These are phyloP conservation scores for Alectoris magna DNA, from an alignment of 2,797 vertebrate genomes.

Conservation along the genomic window DNA sequence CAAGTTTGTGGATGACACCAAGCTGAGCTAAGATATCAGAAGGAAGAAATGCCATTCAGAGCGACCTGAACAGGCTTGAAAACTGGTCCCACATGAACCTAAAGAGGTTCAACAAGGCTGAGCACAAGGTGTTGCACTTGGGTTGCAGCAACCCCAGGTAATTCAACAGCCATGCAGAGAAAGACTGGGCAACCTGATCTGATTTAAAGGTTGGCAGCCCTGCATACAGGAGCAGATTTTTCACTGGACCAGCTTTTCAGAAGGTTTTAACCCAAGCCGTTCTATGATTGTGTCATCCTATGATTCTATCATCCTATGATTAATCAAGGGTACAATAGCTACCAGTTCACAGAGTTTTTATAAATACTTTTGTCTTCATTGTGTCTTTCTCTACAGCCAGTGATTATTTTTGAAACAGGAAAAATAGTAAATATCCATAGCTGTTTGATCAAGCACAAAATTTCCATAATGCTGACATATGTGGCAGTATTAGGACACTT, in stretches of 20 bases:
- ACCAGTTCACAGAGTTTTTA: not conserved
- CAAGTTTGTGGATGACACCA: not conserved
- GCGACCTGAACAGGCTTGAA: no score
- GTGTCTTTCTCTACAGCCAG: not conserved
- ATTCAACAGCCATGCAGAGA: no score
- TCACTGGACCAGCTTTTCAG: no score
- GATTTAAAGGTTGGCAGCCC: no score
- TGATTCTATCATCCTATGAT: not conserved
- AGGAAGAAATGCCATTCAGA: not conserved
- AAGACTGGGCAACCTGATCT: no score
- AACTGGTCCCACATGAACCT: no score
- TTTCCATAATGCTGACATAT: accelerated
- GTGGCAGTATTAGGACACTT: not conserved
- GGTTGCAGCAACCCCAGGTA: not conserved
- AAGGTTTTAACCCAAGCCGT: no score
- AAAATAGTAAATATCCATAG: not conserved
- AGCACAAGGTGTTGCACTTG: not conserved
- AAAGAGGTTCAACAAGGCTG: not conserved
- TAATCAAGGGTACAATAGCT: not conserved
- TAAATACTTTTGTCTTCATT: not conserved
- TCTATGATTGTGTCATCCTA: no score
- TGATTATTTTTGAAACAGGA: not conserved
- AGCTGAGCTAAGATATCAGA: not conserved
- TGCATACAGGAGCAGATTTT: no score
- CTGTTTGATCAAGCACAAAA: not conserved